Conservation (phyloP, 2,113 vertebrate genomes). For the Halichoeres trimaculatus region DNA sequence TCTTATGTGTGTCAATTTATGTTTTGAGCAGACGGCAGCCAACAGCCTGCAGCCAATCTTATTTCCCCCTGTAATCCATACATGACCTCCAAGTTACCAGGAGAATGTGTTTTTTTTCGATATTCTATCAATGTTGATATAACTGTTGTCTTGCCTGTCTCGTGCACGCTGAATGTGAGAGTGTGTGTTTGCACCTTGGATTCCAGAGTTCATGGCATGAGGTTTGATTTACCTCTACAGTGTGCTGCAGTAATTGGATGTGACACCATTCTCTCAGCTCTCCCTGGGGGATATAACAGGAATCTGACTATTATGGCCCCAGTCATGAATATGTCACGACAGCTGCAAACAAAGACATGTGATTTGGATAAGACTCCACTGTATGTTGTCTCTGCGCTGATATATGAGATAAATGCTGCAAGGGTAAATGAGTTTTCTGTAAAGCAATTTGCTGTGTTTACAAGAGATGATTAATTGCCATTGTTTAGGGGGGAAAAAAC, state of each 20-base stretch:
- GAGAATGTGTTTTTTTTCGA: conserved; percentile 73
- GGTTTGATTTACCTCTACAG: conserved; percentile 80
- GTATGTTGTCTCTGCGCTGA: conserved; percentile 64
- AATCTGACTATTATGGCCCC: conserved; percentile 81
- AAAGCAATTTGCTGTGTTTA: conserved; percentile 69
- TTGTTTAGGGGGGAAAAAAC: conserved; percentile 45
- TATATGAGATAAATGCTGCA: conserved; percentile 63
- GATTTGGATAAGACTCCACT: conserved; percentile 71
- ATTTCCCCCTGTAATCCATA: conserved; percentile 73
- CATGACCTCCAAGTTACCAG: conserved; percentile 65
- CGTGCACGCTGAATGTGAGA: conserved; percentile 27
- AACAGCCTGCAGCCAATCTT: conserved; percentile 66
- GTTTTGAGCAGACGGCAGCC: conserved; percentile 57
- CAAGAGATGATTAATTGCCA: conserved; percentile 66
- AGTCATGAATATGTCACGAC: conserved; percentile 82
- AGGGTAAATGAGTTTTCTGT: conserved; percentile 61
- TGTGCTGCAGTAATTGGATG: conserved; percentile 80
- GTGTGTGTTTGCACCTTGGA: conserved; percentile 38
- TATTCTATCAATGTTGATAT: conserved; percentile 73
- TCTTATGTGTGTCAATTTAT: conserved; percentile 70
- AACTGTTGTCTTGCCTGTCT: conserved; percentile 52
- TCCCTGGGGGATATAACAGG: conserved; percentile 76
- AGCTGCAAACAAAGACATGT: conserved; percentile 74
- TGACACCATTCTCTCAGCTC: conserved; percentile 79
- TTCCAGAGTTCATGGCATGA: conserved; percentile 69